phyloP scores from a whole-genome alignment of 2,888 invertebrate genomes.

The Cheilosia vulpina region DNA sequence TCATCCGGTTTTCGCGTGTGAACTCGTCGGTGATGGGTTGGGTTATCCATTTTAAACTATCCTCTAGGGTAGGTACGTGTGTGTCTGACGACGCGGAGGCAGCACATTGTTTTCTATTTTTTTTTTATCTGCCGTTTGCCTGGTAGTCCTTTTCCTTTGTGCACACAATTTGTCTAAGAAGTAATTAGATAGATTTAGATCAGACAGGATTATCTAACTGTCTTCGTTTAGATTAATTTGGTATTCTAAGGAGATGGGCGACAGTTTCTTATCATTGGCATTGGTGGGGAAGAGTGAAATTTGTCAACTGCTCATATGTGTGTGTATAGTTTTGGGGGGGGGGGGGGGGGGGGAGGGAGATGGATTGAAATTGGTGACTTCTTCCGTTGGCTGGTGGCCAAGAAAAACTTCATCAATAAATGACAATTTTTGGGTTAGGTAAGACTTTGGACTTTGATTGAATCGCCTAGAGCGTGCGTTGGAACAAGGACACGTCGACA shows the following conservation, averaged over 20 bases:
- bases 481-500: conserved; percentile 20
- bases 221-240: conserved; percentile 73
- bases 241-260: conserved; percentile 62
- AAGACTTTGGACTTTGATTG: conserved; percentile 36
- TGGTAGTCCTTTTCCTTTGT: conserved; percentile 36
- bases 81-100: conserved; percentile 3
- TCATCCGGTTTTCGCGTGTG: conserved; percentile 63
- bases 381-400: conserved; percentile 50
- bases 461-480: not conserved
- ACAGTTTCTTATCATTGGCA: conserved; percentile 59
- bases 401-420: conserved; percentile 46
- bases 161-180: conserved; percentile 72
- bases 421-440: conserved; percentile 31
- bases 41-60: conserved; percentile 45
- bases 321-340: not conserved
- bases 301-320: conserved; percentile 49
- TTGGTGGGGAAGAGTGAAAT: conserved; percentile 51
- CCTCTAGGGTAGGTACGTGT: conserved; percentile 2
- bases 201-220: conserved; percentile 72
- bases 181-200: conserved; percentile 75
- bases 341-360: too few relatives aligned
- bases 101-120: conserved; percentile 6
- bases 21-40: conserved; percentile 27
- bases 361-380: conserved; percentile 41
- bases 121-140: not conserved